Percentiles rank a stretch among this genome's conserved stretches.
phyloP scores from a whole-genome alignment of 2,797 vertebrate genomes.

The Poecilia velifera region DNA sequence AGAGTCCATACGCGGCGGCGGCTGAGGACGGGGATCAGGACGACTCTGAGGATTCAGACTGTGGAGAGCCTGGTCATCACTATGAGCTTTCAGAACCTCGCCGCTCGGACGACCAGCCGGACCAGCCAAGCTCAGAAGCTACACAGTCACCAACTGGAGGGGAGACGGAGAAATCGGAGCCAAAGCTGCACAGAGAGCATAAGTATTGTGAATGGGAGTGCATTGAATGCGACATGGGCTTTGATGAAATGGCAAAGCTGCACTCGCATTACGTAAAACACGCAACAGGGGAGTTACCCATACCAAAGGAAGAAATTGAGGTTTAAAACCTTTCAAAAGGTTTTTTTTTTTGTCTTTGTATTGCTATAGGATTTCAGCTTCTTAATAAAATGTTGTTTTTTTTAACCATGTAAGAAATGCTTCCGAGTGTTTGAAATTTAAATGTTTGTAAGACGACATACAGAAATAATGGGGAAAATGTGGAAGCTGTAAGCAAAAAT shows the following conservation, averaged over 20 bases:
- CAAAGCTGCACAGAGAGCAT: conserved; percentile 10
- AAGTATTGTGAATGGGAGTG: conserved; percentile 72
- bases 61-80: conserved; percentile 37
- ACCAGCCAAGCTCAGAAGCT: conserved; percentile 4
- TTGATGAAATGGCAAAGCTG: conserved; percentile 66
- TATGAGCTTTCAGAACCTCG: background rate
- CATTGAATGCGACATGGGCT: conserved; percentile 74
- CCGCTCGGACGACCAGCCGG: background rate
- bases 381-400: background rate
- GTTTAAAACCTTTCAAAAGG: conserved; percentile 2
- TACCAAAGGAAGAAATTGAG: conserved; percentile 26
- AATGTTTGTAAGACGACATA: background rate
- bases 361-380: background rate
- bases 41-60: conserved; percentile 40
- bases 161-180: background rate
- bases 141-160: background rate
- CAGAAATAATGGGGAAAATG: background rate
- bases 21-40: background rate
- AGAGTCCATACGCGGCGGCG: background rate
- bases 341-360: background rate
- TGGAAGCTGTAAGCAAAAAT: background rate
- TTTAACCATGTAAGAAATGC: background rate
- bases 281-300: conserved; percentile 74
- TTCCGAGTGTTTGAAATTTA: background rate
- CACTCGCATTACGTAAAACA: conserved; percentile 80